Conservation (phyloP, 1,140 invertebrate genomes). For the Orchestia grillus region DNA sequence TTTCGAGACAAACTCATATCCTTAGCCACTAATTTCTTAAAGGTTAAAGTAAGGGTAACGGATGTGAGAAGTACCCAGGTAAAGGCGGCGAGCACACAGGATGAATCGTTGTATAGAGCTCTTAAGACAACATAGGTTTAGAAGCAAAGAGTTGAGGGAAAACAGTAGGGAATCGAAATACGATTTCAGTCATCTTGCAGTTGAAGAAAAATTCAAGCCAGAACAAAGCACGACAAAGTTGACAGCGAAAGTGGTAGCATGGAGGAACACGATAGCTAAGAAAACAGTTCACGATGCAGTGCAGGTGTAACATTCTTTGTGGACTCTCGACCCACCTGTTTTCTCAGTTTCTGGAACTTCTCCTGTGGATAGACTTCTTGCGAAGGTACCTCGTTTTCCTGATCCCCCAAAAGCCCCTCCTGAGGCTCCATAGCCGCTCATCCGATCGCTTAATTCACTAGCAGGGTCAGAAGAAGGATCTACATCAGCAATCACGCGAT, state of each 20-base stretch:
- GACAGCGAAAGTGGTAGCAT: conserved; percentile 26
- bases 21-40: conserved; percentile 30
- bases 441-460: conserved; percentile 70
- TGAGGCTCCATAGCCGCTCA: conserved; percentile 69
- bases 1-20: neutral
- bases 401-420: conserved; percentile 62
- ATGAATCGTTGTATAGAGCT: neutral
- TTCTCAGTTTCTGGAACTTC: conserved; percentile 86
- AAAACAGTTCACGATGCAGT: conserved; percentile 59
- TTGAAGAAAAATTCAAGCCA: neutral
- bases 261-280: conserved; percentile 44
- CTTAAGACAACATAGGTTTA: neutral
- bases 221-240: neutral
- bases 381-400: conserved; percentile 79
- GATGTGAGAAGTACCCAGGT: neutral
- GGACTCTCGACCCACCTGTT: conserved; percentile 76
- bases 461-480: conserved; percentile 69
- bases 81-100: neutral
- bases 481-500: conserved; percentile 69
- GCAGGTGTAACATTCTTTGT: conserved; percentile 12
- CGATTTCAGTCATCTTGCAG: conserved; percentile 1
- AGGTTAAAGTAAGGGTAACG: neutral
- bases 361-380: conserved; percentile 84
- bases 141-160: neutral
- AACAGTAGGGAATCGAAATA: neutral